These are phyloP conservation scores for Crotalus helleri DNA, from an alignment of 2,113 vertebrate genomes.

Conservation along the genomic window DNA sequence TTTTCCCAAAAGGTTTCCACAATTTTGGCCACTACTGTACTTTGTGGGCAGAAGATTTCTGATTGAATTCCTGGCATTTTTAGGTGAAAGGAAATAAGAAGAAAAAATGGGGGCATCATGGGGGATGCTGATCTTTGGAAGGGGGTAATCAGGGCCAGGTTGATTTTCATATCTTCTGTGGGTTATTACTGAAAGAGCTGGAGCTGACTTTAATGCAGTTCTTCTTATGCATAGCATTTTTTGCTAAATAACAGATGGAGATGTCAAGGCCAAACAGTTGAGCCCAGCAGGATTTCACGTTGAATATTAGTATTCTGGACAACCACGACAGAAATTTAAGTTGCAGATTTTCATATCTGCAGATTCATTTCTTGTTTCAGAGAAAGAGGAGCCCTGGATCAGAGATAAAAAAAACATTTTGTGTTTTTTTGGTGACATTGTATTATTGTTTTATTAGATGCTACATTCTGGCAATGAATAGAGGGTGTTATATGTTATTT, in stretches of 20 bases:
- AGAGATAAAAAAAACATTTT: background rate
- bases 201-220: background rate
- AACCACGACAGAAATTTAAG: background rate
- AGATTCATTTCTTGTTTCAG: background rate
- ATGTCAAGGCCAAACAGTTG: background rate
- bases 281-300: background rate
- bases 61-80: background rate
- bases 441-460: background rate
- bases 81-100: background rate
- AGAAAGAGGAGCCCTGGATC: background rate
- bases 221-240: background rate
- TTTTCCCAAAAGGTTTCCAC: too few species aligned
- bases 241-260: background rate
- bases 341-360: background rate
- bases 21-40: background rate
- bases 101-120: background rate
- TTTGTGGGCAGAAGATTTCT: background rate
- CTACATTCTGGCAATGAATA: background rate
- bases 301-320: background rate
- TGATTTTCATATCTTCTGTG: background rate
- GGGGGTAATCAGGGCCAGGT: background rate
- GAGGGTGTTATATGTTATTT: background rate
- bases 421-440: background rate
- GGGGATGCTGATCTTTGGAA: background rate
- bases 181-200: background rate